Base-by-base conservation (phyloP, 2,888 invertebrate genomes). In the Eupithecia vulgata region DNA sequence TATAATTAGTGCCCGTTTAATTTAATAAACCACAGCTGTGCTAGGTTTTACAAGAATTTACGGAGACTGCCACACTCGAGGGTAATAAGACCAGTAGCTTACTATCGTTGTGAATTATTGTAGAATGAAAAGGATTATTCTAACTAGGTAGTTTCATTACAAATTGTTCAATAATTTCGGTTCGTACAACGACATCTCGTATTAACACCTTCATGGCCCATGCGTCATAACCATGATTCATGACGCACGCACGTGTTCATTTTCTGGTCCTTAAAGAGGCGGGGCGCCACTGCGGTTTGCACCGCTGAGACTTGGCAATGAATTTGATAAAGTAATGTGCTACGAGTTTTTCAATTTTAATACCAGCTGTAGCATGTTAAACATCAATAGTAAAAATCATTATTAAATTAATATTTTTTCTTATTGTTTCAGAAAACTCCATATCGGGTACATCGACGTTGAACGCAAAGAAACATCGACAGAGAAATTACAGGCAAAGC, bases 391-490 rank as follows among this genome's bases (percentile, higher is more conserved):
- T 17, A 45, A 5, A 45, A 59, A 15, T 30, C 15, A 15, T 30
- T 15, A 66, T 42, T 0, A 10, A 13, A 13, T 21, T 37, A n/a
- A 42, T 7, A 17, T 15, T 5, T 30, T 30, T 35, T 15, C 15
- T 1, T 52, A 40, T 84, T 84, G 81, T 91, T 91, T 37, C 89
- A 94, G 94, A 93, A 84, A 92, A 94, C 80, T 93, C 95, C 80
- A 89, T 94, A 88, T 94, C 94, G 17, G 94, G 94, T 0, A 87
- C 90, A 52, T 94, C 93, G n/a, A 94, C 95, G 48, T 79, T 94
- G 71, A 94, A 94, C 76, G 82, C 92, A 1, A 94, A 94, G 86
- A 94, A 94, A 80, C 90, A 91, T 72, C 86, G 93, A 25, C 93
- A 91, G 81, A 89, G 94, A 75, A 94, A 93, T 82, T 94, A 91